Conservation (phyloP, 1,140 invertebrate genomes). For the Drosophila trapezifrons region DNA sequence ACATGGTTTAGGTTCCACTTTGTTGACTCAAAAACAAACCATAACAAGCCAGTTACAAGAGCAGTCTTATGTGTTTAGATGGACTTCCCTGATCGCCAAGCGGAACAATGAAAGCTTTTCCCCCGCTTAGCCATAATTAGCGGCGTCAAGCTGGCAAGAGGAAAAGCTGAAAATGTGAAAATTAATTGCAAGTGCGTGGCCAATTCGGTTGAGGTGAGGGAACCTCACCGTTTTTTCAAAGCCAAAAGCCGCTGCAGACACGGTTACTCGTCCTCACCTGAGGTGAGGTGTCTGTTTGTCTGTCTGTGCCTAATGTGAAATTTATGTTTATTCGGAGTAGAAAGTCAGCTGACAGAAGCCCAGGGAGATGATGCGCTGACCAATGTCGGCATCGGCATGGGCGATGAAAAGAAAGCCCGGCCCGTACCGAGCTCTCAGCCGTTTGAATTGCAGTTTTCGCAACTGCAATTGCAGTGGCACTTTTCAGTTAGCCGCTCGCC, state of each 20-base stretch:
- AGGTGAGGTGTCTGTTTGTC: constrained; percentile 7
- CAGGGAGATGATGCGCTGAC: constrained; percentile 40
- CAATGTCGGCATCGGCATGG: constrained; percentile 23
- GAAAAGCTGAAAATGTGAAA: constrained; percentile 60
- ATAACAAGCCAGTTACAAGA: constrained; percentile 39
- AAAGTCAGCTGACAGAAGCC: constrained; percentile 56
- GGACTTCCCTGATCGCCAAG: constrained; percentile 39
- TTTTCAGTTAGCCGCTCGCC: constrained; percentile 48
- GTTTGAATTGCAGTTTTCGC: constrained; percentile 32
- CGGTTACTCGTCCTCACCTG: constrained; percentile 24
- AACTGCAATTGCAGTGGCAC: constrained; percentile 56
- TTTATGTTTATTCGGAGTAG: constrained; percentile 75
- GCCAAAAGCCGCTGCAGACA: constrained; percentile 45
- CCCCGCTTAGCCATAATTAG: constrained; percentile 58
- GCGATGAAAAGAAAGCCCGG: constrained; percentile 69
- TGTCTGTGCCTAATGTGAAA: constrained; percentile 70
- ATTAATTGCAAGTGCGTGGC: constrained; percentile 64
- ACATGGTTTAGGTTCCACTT: constrained; percentile 71
- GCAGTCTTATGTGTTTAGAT: constrained; percentile 14
- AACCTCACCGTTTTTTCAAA: constrained; percentile 44
- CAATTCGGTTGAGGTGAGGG: constrained; percentile 23
- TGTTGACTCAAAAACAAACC: constrained; percentile 58
- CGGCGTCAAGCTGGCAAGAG: constrained; percentile 31
- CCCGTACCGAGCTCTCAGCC: not conserved
- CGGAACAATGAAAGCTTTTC: constrained; percentile 64